Percentiles rank a stretch among this genome's conserved stretches.
phyloP scores from a whole-genome alignment of 2,888 invertebrate species.

The Spodoptera littoralis region DNA sequence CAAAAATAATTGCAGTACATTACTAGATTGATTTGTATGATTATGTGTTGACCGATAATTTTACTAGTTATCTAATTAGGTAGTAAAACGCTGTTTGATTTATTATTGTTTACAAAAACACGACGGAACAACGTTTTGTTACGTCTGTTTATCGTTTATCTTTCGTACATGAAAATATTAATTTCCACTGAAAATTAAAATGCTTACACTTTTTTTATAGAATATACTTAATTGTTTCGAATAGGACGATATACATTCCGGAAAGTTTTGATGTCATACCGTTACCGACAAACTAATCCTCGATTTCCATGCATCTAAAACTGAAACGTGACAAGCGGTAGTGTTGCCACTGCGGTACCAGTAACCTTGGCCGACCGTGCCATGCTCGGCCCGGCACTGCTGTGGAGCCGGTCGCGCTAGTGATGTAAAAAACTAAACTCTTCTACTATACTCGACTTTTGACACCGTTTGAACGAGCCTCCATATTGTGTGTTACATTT shows the following conservation, averaged over 20 bases:
- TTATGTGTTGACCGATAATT: constrained; percentile 31
- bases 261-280: constrained; percentile 6
- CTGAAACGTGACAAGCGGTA: constrained; percentile 48
- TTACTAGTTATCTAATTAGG: constrained; percentile 16
- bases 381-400: constrained; percentile 74
- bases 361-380: constrained; percentile 75
- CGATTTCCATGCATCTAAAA: constrained; percentile 40
- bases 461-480: constrained; percentile 6
- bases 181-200: too few species aligned
- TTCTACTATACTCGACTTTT: constrained; percentile 22
- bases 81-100: too few species aligned
- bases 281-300: constrained; percentile 26
- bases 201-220: too few species aligned
- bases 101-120: too few species aligned
- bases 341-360: constrained; percentile 54
- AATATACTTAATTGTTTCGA: constrained; percentile 2
- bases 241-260: not conserved
- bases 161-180: too few species aligned
- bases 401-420: constrained; percentile 53
- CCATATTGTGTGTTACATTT: constrained; percentile 1
- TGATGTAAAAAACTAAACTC: constrained; percentile 37
- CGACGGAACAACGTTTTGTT: too few species aligned
- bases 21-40: constrained; percentile 18
- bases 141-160: too few species aligned
- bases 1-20: constrained; percentile 21